Percentiles rank a stretch among this genome's conserved stretches.
phyloP scores from a whole-genome alignment of 2,888 invertebrate species.

The Chrysolina oricalcia region DNA sequence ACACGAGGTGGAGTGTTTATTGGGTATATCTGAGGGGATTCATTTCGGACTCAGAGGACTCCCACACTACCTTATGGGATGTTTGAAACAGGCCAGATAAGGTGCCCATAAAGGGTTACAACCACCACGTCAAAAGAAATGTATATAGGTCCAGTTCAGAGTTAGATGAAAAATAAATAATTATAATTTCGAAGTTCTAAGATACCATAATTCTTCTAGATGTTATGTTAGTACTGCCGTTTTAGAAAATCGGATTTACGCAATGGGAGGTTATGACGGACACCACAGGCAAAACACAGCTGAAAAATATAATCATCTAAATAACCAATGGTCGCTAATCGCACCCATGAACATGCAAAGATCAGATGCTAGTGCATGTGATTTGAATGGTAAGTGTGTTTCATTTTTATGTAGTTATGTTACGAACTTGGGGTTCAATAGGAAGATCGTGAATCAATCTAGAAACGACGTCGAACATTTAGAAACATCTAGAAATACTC shows the following conservation, averaged over 20 bases:
- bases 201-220: conserved; percentile 66
- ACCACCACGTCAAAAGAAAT: no score
- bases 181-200: background rate
- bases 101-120: no score
- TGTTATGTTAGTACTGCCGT: conserved; percentile 92
- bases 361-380: conserved; percentile 94
- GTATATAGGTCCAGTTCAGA: no score
- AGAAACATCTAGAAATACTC: no score
- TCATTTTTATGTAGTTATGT: background rate
- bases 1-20: no score
- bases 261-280: conserved; percentile 92
- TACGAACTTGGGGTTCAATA: background rate
- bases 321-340: conserved; percentile 92
- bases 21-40: no score
- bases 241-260: conserved; percentile 84
- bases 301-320: conserved; percentile 87
- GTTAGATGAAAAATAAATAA: no score
- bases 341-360: conserved; percentile 91
- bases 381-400: conserved; percentile 78
- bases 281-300: conserved; percentile 90
- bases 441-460: no score
- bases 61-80: no score
- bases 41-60: no score
- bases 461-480: no score
- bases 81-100: no score